Evolutionary conservation across 2,888 invertebrate genomes (phyloP).

Genomic region (Hirtodrosophila alboralis): DNA sequence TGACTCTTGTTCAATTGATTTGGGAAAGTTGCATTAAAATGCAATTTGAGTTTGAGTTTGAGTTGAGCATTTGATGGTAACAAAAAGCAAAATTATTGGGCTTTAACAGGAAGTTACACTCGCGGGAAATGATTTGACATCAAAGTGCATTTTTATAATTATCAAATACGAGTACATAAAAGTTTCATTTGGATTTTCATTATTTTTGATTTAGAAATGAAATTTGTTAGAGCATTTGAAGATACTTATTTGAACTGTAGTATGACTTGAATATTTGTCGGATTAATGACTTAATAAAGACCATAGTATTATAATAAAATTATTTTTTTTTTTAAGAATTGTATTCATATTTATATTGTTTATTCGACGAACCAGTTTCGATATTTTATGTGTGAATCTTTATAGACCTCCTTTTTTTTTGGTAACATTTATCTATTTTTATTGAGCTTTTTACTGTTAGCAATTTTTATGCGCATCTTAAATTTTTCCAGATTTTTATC

Average conservation of each 20-base stretch:
- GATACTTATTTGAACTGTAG: conserved; percentile 1
- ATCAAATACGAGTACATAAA: too few species aligned
- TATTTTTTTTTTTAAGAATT: too few species aligned
- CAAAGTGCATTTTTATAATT: conserved; percentile 50
- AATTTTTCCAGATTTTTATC: too few species aligned
- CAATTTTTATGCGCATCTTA: conserved; percentile 1
- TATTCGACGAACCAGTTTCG: conserved; percentile 13
- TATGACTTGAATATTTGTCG: conserved; percentile 42
- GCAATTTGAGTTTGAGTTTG: conserved; percentile 62
- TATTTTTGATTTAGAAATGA: conserved; percentile 11
- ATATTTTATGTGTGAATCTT: conserved; percentile 2
- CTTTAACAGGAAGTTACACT: conserved; percentile 49
- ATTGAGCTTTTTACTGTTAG: conserved; percentile 6
- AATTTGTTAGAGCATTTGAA: conserved; percentile 21
- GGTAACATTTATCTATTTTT: too few species aligned
- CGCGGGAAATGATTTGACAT: conserved; percentile 50
- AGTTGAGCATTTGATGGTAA: conserved; percentile 19
- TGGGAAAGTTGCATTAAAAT: conserved; percentile 79
- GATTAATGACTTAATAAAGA: conserved; percentile 42
- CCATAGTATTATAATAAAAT: conserved; percentile 13
- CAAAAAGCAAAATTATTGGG: too few species aligned
- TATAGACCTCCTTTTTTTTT: too few species aligned
- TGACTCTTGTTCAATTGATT: conserved; percentile 72
- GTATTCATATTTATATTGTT: not conserved
- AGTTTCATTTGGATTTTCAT: too few species aligned